Evolutionary conservation across 2,888 invertebrate genomes (phyloP).

Genomic region (Mimas tiliae): DNA sequence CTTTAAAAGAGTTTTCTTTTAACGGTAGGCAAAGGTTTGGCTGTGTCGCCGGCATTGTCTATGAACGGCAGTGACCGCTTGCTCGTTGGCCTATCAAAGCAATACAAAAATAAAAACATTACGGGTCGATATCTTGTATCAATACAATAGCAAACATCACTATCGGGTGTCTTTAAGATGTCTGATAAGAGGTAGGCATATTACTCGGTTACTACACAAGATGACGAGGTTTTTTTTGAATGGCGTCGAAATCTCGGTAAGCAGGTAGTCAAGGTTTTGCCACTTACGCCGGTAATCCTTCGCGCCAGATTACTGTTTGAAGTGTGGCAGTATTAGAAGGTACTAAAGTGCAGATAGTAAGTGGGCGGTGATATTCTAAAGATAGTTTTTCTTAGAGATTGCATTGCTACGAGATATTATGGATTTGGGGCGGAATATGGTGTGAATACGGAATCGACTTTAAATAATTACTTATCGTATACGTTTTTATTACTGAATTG

Average conservation of each 20-base stretch:
- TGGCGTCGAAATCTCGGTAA: constrained; percentile 16
- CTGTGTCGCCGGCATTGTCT: no score
- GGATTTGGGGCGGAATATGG: background rate
- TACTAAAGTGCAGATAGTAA: background rate
- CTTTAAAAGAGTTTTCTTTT: no score
- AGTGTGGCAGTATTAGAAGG: background rate
- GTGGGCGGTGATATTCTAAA: background rate
- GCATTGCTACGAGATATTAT: background rate
- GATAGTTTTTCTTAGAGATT: background rate
- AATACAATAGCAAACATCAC: constrained; percentile 36
- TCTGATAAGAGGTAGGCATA: constrained; percentile 32
- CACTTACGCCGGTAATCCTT: background rate
- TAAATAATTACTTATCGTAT: background rate
- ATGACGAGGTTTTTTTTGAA: constrained; percentile 16
- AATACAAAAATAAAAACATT: no score
- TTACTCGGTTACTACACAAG: constrained; percentile 3
- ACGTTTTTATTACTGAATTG: background rate
- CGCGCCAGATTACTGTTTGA: background rate
- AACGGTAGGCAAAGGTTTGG: no score
- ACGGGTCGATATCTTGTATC: background rate
- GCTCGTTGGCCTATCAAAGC: no score
- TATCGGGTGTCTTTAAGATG: constrained; percentile 35
- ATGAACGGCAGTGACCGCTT: no score
- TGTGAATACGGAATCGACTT: background rate
- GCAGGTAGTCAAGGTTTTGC: constrained; percentile 21